Percentiles rank a stretch among this genome's conserved stretches.
phyloP scores from a whole-genome alignment of 2,113 vertebrate species.

The Ardeotis arabs region DNA sequence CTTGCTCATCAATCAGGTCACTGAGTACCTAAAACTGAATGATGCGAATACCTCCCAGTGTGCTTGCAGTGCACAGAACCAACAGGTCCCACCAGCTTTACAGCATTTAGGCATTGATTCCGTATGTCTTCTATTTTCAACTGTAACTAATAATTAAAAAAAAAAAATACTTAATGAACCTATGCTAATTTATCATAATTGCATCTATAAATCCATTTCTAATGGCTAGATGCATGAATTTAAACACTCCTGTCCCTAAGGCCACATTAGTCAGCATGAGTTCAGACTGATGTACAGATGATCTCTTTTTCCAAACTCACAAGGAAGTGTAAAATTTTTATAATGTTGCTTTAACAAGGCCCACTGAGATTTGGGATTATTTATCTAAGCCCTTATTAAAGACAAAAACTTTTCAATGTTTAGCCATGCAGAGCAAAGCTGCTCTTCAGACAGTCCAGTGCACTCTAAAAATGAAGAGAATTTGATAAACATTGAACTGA shows the following conservation, averaged over 20 bases:
- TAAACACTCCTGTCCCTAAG: constrained; percentile 69
- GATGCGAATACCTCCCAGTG: neutral
- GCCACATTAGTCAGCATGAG: constrained; percentile 68
- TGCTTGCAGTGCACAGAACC: neutral
- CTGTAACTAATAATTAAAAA: neutral
- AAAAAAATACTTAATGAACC: constrained; percentile 48
- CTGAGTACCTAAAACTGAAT: neutral
- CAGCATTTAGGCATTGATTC: constrained; percentile 1
- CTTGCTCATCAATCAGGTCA: neutral
- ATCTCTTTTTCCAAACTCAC: constrained; percentile 21
- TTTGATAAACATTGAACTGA: constrained; percentile 11
- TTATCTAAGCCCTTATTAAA: constrained; percentile 73
- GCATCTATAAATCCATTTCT: constrained; percentile 64
- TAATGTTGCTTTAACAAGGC: constrained; percentile 74
- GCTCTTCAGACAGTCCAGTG: constrained; percentile 18
- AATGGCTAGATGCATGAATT: constrained; percentile 59
- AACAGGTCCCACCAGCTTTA: neutral
- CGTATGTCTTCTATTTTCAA: constrained; percentile 44
- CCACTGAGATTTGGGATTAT: constrained; percentile 72
- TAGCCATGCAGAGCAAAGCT: constrained; percentile 60
- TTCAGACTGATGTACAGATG: constrained; percentile 61
- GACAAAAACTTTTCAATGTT: constrained; percentile 69
- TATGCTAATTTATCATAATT: constrained; percentile 72
- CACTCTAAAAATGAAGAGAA: constrained; percentile 2
- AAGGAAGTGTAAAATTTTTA: constrained; percentile 73